Evolutionary conservation across 2,888 invertebrate genomes (phyloP), one percentile per base, ranked within the genome.

Genomic region (Hylaea fasciaria): DNA sequence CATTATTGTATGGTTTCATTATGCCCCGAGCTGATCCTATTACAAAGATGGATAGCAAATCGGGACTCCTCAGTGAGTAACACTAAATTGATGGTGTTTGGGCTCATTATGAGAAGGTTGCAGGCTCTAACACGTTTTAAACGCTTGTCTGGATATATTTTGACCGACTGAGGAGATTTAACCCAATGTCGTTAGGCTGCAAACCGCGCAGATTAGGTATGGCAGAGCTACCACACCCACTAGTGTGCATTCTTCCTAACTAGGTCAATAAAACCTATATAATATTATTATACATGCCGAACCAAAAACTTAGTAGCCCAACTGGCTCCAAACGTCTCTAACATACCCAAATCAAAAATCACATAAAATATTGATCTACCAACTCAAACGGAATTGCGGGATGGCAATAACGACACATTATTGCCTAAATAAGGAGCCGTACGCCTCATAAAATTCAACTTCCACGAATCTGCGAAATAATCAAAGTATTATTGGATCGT

Each of bases 401-500:
- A 74, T 76, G 78, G 80, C 78, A 82, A 84, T 82, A 81, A 77
- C 74, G 72, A 73, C 74, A 81, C 80, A 85, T 88, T 86, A 87
- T 87, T 85, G 77, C 83, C 81, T 81, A 83, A 88, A 85, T 87
- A 86, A 85, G 84, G 78, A 84, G 79, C 82, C 80, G 81, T 81
- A 80, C 81, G 82, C 79, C 78, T 80, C 87, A 83, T 89, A 90
- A 89, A 90, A 83, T 78, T 83, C 82, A 81, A 87, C 82, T 85
- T 85, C 81, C 83, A 80, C 77, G 85, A 89, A 89, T 88, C 87
- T 87, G 82, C 83, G 85, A 86, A 84, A 87, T 89, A 86, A 88
- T 88, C 87, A 87, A 87, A 89, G 86, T 85, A 86, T 89, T 89
- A 89, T 89, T 85, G 86, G 80, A 79, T 77, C 78, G 84, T 90